phyloP scores from a whole-genome alignment of 1,140 invertebrate genomes.

The Reticulitermes speratus region DNA sequence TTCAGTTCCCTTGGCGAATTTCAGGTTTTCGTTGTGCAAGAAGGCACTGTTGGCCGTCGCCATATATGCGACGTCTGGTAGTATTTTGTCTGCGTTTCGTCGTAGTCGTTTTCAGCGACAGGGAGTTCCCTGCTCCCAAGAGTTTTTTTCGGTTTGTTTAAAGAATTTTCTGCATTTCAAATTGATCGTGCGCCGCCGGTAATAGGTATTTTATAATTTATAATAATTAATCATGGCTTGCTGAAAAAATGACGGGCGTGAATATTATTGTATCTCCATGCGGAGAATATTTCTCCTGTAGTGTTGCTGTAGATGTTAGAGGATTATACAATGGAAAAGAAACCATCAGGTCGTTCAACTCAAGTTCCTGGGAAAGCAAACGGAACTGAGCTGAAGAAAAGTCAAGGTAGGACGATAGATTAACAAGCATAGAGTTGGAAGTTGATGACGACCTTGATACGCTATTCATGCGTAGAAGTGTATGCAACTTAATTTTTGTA shows the following conservation, averaged over 20 bases:
- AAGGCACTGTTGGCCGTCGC: constrained; percentile 31
- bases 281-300: constrained; percentile 61
- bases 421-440: no score
- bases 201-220: constrained; percentile 53
- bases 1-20: background rate
- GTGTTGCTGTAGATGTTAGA: constrained; percentile 48
- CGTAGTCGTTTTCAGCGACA: constrained; percentile 31
- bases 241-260: constrained; percentile 69
- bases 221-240: constrained; percentile 72
- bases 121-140: constrained; percentile 30
- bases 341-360: constrained; percentile 59
- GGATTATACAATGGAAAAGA: constrained; percentile 70
- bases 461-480: no score
- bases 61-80: constrained; percentile 30
- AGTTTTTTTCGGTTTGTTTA: constrained; percentile 6
- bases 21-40: constrained; percentile 1
- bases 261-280: constrained; percentile 65
- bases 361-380: constrained; percentile 61
- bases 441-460: background rate
- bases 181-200: background rate
- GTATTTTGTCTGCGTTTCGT: background rate
- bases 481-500: background rate
- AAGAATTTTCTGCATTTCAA: background rate
- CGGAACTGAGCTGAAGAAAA: constrained; percentile 66
- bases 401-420: constrained; percentile 55